These are phyloP conservation scores for Megathymus violae DNA, from an alignment of 1,140 invertebrate species.

Conservation along the genomic window DNA sequence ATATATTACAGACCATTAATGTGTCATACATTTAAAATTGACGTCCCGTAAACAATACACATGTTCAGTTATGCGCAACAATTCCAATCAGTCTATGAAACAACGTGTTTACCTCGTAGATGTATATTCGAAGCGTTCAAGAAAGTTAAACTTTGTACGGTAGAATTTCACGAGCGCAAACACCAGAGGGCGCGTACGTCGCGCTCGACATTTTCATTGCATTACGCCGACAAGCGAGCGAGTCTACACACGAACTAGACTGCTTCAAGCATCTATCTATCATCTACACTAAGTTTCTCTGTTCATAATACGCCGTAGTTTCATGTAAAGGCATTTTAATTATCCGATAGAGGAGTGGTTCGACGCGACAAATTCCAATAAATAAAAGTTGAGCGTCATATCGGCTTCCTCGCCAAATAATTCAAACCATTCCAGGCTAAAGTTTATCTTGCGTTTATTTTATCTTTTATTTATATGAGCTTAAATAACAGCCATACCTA, in stretches of 20 bases:
- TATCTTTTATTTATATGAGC: neutral
- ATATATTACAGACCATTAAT: no score
- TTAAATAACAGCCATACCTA: no score
- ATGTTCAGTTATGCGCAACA: no score
- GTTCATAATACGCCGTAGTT: slow-evolving; percentile 8
- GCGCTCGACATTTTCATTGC: slow-evolving; percentile 17
- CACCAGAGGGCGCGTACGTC: slow-evolving; percentile 2
- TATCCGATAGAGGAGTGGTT: slow-evolving; percentile 1
- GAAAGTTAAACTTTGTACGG: no score
- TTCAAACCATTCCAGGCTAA: neutral
- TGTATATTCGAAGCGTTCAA: no score
- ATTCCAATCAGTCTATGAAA: no score
- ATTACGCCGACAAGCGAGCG: slow-evolving; percentile 13
- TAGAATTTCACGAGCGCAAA: slow-evolving; percentile 12
- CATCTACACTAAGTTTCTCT: slow-evolving; percentile 11
- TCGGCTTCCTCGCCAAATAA: neutral
- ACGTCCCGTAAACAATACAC: no score
- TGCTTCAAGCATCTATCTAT: slow-evolving; percentile 1
- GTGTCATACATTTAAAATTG: no score
- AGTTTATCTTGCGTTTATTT: neutral
- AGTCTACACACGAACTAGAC: no score
- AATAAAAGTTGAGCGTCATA: slow-evolving; percentile 5
- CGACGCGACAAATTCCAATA: slow-evolving; percentile 21
- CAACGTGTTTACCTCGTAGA: no score
- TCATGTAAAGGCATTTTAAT: slow-evolving; percentile 21